Conservation (phyloP, 2,797 vertebrate genomes). For the Galago senegalensis region DNA sequence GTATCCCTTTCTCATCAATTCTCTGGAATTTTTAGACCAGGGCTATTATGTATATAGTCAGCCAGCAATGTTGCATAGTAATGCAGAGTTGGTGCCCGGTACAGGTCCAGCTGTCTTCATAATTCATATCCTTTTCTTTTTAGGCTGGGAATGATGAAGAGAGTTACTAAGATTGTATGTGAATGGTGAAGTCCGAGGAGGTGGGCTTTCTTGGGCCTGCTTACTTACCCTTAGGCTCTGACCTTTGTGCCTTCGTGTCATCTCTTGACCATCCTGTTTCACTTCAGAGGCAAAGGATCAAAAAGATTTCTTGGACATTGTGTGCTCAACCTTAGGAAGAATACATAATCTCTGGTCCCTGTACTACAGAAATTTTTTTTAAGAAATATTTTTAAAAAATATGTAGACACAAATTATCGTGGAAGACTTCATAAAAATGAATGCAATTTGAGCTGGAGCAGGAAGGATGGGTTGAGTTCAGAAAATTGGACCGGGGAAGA, state of each 20-base stretch:
- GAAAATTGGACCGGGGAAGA: constrained; percentile 1
- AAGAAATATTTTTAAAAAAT: constrained; percentile 34
- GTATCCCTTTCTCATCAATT: constrained; percentile 32
- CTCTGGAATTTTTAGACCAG: background rate
- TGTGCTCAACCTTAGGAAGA: constrained; percentile 27
- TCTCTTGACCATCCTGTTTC: background rate
- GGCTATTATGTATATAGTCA: background rate
- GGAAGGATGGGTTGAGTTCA: constrained; percentile 10
- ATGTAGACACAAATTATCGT: background rate
- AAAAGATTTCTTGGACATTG: background rate
- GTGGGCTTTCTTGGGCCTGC: constrained; percentile 6
- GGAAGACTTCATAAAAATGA: background rate
- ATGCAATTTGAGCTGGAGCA: constrained; percentile 40
- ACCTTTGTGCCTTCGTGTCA: background rate
- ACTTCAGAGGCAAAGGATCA: background rate
- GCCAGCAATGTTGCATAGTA: background rate
- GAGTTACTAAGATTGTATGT: background rate
- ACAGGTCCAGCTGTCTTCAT: background rate
- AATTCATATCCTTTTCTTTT: constrained; percentile 40
- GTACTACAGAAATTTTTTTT: background rate
- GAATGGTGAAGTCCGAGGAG: background rate
- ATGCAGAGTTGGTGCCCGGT: background rate
- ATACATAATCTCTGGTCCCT: background rate
- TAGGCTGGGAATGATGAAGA: background rate
- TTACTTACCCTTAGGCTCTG: constrained; percentile 6